Percentiles rank a stretch among this genome's conserved stretches.
phyloP scores from a whole-genome alignment of 53 echinoderm and acorn worm species.

The Pentamera pediparva region DNA sequence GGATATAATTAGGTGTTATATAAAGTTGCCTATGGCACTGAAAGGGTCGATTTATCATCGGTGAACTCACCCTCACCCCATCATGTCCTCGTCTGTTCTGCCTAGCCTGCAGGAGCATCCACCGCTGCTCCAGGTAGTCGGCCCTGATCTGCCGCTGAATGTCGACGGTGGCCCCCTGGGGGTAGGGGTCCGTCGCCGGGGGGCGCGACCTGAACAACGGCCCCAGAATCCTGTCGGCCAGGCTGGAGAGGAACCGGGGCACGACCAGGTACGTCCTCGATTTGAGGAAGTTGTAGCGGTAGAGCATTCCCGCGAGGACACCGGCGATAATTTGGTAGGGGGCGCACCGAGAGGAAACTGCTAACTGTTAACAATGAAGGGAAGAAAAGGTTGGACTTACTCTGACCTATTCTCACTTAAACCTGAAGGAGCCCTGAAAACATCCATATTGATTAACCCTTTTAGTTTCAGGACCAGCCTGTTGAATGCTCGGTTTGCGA shows the following conservation, averaged over 20 bases:
- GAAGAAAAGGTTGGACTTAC: no score
- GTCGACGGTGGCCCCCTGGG: conserved; percentile 78
- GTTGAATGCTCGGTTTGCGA: no score
- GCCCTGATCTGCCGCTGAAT: conserved; percentile 79
- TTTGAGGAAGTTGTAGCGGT: conserved; percentile 59
- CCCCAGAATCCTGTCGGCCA: conserved; percentile 35
- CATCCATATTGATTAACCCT: no score
- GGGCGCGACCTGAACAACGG: conserved; percentile 60
- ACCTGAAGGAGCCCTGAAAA: no score
- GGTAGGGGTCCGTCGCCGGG: conserved; percentile 49
- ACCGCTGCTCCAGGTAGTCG: conserved; percentile 78
- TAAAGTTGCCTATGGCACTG: no score
- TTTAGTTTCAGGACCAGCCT: no score
- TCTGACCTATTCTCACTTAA: no score
- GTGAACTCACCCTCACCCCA: conserved; percentile 15
- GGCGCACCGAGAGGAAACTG: conserved; percentile 43
- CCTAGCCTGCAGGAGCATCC: conserved; percentile 66
- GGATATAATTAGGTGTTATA: no score
- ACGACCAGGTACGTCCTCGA: conserved; percentile 54
- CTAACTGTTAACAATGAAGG: conserved; percentile 36
- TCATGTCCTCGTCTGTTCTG: conserved; percentile 35
- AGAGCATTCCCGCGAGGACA: conserved; percentile 66
- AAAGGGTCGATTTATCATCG: no score
- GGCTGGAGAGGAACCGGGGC: conserved; percentile 35
- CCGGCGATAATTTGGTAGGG: conserved; percentile 45